Conservation (phyloP, 2,888 invertebrate genomes). For the Eupithecia subumbrata region DNA sequence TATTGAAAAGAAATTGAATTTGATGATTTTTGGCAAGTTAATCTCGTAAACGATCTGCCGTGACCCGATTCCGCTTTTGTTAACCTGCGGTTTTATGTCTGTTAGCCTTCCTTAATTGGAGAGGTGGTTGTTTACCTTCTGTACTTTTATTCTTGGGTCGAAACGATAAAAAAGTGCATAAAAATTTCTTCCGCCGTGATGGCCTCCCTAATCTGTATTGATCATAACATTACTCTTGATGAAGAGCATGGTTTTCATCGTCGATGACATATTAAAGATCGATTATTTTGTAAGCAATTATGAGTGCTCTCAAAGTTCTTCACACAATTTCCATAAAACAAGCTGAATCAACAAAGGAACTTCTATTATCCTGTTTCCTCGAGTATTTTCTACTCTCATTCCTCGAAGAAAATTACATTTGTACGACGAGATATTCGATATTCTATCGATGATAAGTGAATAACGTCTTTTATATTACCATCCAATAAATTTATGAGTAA, state of each 20-base stretch:
- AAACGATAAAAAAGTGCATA: constrained; percentile 17
- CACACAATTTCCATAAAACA: constrained; percentile 59
- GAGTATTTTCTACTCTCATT: constrained; percentile 57
- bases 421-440: constrained; percentile 55
- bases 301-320: constrained; percentile 47
- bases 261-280: constrained; percentile 13
- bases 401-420: constrained; percentile 59
- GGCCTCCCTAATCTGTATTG: background rate
- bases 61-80: constrained; percentile 41
- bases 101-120: constrained; percentile 39
- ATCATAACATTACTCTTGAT: constrained; percentile 1
- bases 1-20: constrained; percentile 70
- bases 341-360: constrained; percentile 56
- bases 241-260: background rate
- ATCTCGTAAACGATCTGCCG: constrained; percentile 45
- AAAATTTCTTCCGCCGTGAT: background rate
- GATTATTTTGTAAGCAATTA: constrained; percentile 36
- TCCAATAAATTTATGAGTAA: constrained; percentile 42
- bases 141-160: constrained; percentile 21
- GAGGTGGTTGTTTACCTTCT: constrained; percentile 32
- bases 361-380: constrained; percentile 64
- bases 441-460: constrained; percentile 50
- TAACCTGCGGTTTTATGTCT: constrained; percentile 42
- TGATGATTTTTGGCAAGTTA: constrained; percentile 53
- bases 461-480: constrained; percentile 44